A percentile compares a stretch with the other conserved stretches of the same genome.
Evolutionary conservation across 2,888 invertebrate genomes (phyloP).

Genomic region (Caradrina kadenii): DNA sequence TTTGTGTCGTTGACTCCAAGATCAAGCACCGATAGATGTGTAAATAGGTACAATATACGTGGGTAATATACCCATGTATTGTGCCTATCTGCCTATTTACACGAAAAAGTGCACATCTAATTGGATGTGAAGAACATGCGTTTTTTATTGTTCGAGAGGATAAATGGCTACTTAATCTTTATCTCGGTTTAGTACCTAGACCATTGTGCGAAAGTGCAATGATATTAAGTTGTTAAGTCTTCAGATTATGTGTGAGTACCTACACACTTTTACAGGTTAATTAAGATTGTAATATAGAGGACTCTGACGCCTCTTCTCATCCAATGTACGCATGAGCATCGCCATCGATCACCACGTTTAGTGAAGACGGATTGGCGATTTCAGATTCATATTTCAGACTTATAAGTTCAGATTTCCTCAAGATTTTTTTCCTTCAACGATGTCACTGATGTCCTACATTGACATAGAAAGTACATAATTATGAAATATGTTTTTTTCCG

Average conservation of each 20-base stretch:
- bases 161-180: conserved; percentile 39
- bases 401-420: no score
- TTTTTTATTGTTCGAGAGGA: conserved; percentile 50
- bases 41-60: conserved; percentile 54
- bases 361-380: no score
- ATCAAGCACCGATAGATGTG: conserved; percentile 54
- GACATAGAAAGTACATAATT: no score
- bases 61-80: conserved; percentile 41
- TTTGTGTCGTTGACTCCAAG: conserved; percentile 61
- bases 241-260: conserved; percentile 1
- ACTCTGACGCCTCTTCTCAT: conserved; percentile 2
- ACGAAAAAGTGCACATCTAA: conserved; percentile 49
- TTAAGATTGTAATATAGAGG: conserved; percentile 13
- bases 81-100: conserved; percentile 46
- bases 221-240: conserved; percentile 34
- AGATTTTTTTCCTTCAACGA: no score
- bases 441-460: no score
- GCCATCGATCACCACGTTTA: no score
- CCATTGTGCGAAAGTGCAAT: conserved; percentile 19
- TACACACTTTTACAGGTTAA: conserved; percentile 22
- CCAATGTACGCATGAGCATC: no score
- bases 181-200: conserved; percentile 42
- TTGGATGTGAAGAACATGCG: conserved; percentile 57
- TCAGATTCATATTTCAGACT: no score
- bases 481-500: no score